Conservation (phyloP, 2,113 vertebrate genomes). For the Phalacrocorax aristotelis region DNA sequence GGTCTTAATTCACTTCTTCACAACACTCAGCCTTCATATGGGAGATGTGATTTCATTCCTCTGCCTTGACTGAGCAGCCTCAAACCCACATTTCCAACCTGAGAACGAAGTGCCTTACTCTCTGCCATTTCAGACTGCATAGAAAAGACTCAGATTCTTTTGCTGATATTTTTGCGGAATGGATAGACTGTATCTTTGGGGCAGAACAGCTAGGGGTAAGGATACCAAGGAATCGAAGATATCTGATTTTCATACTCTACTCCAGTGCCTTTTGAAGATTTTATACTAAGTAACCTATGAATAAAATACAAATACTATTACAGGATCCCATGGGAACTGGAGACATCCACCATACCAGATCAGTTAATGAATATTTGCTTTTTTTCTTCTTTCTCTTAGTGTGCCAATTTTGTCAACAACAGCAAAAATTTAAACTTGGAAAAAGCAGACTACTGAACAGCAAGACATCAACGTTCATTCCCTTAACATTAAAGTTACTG, state of each 20-base stretch:
- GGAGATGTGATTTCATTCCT: background rate
- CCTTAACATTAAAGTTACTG: background rate
- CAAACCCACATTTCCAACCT: background rate
- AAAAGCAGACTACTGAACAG: background rate
- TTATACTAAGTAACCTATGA: background rate
- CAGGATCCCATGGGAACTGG: background rate
- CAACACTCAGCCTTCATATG: background rate
- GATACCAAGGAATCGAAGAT: background rate
- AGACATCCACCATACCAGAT: background rate
- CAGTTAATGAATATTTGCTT: background rate
- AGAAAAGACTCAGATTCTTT: background rate
- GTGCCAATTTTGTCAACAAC: background rate
- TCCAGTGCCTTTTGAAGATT: background rate
- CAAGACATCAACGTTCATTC: background rate
- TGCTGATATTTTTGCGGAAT: background rate
- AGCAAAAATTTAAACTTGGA: background rate
- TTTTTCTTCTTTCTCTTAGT: background rate
- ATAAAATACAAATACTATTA: background rate
- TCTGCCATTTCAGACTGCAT: background rate
- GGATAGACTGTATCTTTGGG: background rate
- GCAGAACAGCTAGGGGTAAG: background rate
- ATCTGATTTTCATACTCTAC: background rate
- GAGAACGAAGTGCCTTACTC: background rate
- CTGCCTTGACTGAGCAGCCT: background rate
- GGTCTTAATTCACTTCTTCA: background rate